Evolutionary conservation across 2,797 vertebrate genomes (phyloP).

Genomic region (Lepilemur ruficaudatus): DNA sequence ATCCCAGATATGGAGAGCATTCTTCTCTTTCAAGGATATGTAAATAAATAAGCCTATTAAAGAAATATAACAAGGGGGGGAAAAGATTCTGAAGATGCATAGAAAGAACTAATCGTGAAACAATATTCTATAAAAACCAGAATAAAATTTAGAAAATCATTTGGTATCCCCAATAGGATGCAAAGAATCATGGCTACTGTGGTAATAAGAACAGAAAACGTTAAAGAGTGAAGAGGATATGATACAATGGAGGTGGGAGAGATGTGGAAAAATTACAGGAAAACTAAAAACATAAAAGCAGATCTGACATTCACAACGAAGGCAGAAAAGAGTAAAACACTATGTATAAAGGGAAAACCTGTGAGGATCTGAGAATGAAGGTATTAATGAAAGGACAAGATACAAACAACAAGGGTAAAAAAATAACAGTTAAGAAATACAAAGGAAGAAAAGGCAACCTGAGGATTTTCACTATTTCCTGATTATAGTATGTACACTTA

Average conservation of each 20-base stretch:
- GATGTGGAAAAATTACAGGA: background rate
- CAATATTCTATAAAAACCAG: slow-evolving; percentile 14
- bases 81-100: background rate
- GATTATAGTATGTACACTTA: background rate
- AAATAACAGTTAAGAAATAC: background rate
- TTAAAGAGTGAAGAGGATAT: background rate
- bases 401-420: background rate
- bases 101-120: background rate
- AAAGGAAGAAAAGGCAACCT: background rate
- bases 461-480: background rate
- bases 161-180: background rate
- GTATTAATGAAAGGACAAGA: background rate
- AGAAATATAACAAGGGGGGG: background rate
- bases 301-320: background rate
- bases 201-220: background rate
- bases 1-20: background rate
- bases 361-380: background rate
- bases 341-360: background rate
- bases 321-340: background rate
- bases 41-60: background rate
- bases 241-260: background rate
- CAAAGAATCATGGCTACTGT: background rate
- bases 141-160: background rate
- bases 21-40: background rate
- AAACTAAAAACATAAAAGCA: background rate